Percentiles rank a stretch among this genome's conserved stretches.
Evolutionary conservation across 2,113 vertebrate genomes (phyloP).

Genomic region (Ursus arctos): DNA sequence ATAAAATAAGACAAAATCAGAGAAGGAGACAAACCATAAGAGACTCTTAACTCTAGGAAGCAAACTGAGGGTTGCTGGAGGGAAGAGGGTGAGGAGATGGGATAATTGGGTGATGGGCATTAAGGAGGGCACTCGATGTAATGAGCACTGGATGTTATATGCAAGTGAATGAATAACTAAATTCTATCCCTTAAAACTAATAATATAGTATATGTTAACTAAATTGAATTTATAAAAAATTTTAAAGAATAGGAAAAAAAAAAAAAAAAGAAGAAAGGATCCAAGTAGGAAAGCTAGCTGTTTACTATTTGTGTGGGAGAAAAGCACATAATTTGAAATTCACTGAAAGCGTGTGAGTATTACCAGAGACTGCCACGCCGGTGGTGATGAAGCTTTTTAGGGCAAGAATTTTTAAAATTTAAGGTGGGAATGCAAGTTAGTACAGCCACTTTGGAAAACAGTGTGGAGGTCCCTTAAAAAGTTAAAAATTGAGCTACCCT

Average conservation of each 20-base stretch:
- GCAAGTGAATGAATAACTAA: background rate
- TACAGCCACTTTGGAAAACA: no score
- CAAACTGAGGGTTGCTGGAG: background rate
- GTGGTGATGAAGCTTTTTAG: background rate
- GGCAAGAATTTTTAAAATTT: background rate
- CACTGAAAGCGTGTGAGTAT: background rate
- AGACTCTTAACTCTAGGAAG: background rate
- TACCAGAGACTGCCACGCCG: background rate
- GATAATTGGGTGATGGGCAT: background rate
- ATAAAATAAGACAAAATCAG: background rate
- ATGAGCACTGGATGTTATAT: background rate
- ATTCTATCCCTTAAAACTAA: background rate
- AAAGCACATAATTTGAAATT: background rate
- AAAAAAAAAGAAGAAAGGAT: background rate
- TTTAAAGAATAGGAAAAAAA: background rate
- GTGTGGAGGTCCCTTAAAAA: no score
- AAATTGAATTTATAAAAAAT: background rate
- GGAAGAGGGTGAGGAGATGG: background rate
- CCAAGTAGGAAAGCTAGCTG: background rate
- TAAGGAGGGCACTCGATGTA: background rate
- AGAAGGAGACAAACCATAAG: background rate
- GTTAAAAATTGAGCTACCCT: no score
- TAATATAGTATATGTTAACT: background rate
- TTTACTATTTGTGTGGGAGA: background rate
- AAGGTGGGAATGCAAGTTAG: no score